Base-by-base conservation (phyloP, 2,113 vertebrate genomes). In the Trinectes maculatus region DNA sequence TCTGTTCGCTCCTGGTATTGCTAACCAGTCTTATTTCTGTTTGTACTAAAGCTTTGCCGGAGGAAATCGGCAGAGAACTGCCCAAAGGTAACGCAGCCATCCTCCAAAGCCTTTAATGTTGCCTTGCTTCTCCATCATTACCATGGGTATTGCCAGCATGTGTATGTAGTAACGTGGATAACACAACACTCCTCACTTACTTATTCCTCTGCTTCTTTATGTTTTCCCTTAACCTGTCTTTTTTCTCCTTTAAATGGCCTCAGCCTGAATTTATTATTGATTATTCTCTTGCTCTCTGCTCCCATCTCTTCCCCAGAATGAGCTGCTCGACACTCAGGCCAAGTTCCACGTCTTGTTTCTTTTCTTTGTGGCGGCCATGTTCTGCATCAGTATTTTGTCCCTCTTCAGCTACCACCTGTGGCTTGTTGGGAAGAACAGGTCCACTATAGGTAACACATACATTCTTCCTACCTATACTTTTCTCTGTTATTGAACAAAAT, bases 321-420 rank as follows among this genome's bases (percentile, higher is more conserved):
- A 97, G 84, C 89, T 95, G 76, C 85, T 80, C 51, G 90, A 95
- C 85, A 94, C 89, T 36, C 94, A 92, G 51, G 96, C 95, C 68
- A 98, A 99, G 89, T 99, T 99, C 95, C 98, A 99, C 7, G 92
- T 99, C 13, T 89, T 99, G 15, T 99, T 99, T 90, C 96, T 99
- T 66, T 99, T 99, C 89, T 99, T 99, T 86, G 96, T 98, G 91
- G 95, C 97, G 54, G 94, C 96, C 68, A 99, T 99, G 96, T 99
- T 99, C 92, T 98, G 96, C 90, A 95, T 99, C 93, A 99, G 98
- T 75, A 93, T 99, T 77, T 82, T 98, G 77, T 99, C 96, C 15
- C 94, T 99, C 48, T 96, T 99, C 86, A 95, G 95, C 88, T 99
- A 98, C 91, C 98, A 99, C 85, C 94, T 96, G 84, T 99, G 98